Base-by-base conservation (phyloP, 2,113 vertebrate genomes). In the Pungitius pungitius region DNA sequence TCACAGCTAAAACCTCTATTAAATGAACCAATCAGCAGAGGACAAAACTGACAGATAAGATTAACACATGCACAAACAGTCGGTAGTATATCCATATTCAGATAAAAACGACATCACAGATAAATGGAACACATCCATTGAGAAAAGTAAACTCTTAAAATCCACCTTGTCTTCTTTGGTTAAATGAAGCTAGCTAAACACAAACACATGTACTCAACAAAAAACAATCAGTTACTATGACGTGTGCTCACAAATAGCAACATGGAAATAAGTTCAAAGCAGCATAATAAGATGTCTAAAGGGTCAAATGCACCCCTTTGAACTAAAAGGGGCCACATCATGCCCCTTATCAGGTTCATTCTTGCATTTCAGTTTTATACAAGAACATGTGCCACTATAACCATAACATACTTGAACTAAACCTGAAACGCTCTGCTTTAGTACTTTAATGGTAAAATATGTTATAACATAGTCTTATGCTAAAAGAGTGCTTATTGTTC, bases 21-120 rank as follows among this genome's bases (percentile, higher is more conserved):
- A 17, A 37, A 20, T 66, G 71, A 79, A 49, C 33, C 42, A 78
- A 62, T 78, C 74, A 78, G 14, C 24, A 37, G 39, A 20, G 6
- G 26, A 18, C 11, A 40, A 65, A 37, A 51, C 10, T 33, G 6
- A 73, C 13, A 69, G 51, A 78, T 69, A 65, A 69, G 47, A 65
- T 22, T 22, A 22, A 70, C 59, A 54, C 58, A 59, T 40, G 30
- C 33, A 26, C 22, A 40, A 14, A 52, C 20, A 26, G 30, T 30
- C 30, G 30, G 30, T 30, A 5, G 30, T 30, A 4, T 30, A 30
- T 30, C 17, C 37, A 26, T 27, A 40, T 1, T 10, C 35, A 67
- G 14, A 67, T 22, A 15, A 33, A 33, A 64, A 17, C 6, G 8
- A 49, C 61, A 20, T 20, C 26, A n/a, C 42, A 65, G n/a, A 35